Conservation (phyloP, 2,113 vertebrate species). For the Felis chaus region DNA sequence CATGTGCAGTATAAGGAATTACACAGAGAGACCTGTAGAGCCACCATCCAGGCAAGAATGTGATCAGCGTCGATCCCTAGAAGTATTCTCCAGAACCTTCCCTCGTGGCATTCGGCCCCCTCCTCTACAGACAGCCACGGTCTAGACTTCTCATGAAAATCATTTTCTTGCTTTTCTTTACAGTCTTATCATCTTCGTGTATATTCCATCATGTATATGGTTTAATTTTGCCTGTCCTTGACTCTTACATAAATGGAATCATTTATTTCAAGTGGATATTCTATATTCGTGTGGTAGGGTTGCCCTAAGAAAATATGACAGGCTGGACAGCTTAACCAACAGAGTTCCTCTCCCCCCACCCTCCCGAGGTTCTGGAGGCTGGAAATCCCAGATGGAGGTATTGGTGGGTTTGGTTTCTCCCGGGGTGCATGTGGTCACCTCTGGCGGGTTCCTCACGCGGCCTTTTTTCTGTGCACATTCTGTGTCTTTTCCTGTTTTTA, state of each 20-base stretch:
- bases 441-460: not conserved
- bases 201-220: not conserved
- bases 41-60: rapidly evolving
- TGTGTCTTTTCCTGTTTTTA: not conserved
- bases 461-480: not conserved
- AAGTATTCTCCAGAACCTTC: not conserved
- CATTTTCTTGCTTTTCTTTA: not conserved
- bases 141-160: not conserved
- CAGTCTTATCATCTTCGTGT: not conserved
- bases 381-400: not conserved
- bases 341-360: no score
- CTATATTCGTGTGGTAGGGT: rapidly evolving
- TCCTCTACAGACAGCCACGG: not conserved
- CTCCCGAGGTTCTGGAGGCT: not conserved
- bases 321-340: not conserved
- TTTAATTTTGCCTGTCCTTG: not conserved
- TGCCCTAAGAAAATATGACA: not conserved
- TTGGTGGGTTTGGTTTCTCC: not conserved
- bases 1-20: not conserved
- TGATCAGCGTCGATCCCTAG: no score
- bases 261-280: not conserved
- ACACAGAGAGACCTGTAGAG: not conserved
- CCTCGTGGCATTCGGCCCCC: rapidly evolving
- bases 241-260: rapidly evolving
- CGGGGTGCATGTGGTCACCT: not conserved